Base-by-base conservation (phyloP, 2,888 invertebrate species). In the Molorchus minor region DNA sequence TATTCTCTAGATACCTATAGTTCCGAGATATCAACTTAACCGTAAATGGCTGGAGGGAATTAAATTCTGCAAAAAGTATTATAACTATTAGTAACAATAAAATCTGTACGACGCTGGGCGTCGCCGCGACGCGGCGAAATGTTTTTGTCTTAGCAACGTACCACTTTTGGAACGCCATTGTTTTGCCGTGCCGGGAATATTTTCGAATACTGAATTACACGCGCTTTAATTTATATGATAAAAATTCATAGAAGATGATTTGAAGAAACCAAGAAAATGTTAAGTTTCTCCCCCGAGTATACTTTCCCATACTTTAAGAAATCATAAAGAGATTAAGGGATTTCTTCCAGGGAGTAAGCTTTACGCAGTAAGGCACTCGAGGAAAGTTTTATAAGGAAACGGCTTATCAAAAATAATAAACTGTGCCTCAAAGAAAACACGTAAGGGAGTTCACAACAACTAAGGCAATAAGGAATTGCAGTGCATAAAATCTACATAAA, bases 341-440 rank as follows among this genome's bases (percentile, higher is more conserved):
- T 70, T 65, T 65, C 62, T 43, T 54, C 44, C 17, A 29, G 40
- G 35, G 51, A 41, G 12, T 71, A 72, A 70, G 69, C 66, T 64
- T 62, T 61, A 67, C 68, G 69, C 67, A 61, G 58, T 53, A 56
- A 64, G 63, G 65, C 61, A 66, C 67, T 65, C 67, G 58, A 55
- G 58, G 62, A 65, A 69, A 66, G 61, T 58, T 69, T 67, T 62
- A 53, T 59, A 54, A 44, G 56, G 55, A 70, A 67, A 69, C 65
- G 62, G 72, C 72, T 73, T 71, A 73, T 71, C 71, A 69, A 67
- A 72, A 73, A 72, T 72, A 73, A 73, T 73, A 72, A 71, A 69
- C 65, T 58, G 59, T 51, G 56, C 62, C 51, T 53, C 56, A 58
- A 58, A 56, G 54, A 46, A 60, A 60, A 60, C 62, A 54, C 58